These are phyloP conservation scores for Netelia melanura DNA, from an alignment of 2,888 invertebrate species.

Conservation along the genomic window DNA sequence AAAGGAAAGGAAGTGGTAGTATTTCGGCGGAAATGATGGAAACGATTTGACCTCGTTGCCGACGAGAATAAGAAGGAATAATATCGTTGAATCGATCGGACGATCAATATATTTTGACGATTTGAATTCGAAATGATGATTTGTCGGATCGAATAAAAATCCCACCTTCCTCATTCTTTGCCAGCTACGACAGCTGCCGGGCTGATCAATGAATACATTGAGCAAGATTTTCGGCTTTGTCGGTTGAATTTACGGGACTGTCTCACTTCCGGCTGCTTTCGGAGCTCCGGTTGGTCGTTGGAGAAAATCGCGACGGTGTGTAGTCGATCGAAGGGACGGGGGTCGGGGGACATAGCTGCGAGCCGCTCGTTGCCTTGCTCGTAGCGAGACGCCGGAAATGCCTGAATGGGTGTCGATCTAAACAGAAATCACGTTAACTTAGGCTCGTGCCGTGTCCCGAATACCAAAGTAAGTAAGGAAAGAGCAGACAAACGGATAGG, in stretches of 20 bases:
- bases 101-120: conserved; percentile 1
- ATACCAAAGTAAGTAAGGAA: conserved; percentile 77
- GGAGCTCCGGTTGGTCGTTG: conserved; percentile 11
- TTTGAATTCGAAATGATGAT: neutral
- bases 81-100: neutral
- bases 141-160: neutral
- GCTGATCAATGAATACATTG: neutral
- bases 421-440: conserved; percentile 82
- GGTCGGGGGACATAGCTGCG: conserved; percentile 3
- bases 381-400: conserved; percentile 69
- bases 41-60: neutral
- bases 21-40: neutral
- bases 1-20: neutral
- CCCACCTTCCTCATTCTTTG: neutral
- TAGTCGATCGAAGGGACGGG: conserved; percentile 31
- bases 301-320: conserved; percentile 23
- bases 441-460: conserved; percentile 72
- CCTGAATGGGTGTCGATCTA: conserved; percentile 79
- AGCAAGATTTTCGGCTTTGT: conserved; percentile 22
- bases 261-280: conserved; percentile 45
- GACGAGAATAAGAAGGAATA: neutral
- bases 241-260: conserved; percentile 38
- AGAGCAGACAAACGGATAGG: conserved; percentile 67
- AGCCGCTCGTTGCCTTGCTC: conserved; percentile 2
- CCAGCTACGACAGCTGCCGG: neutral